Evolutionary conservation across 2,113 vertebrate genomes (phyloP).

Genomic region (Erinaceus europaeus): DNA sequence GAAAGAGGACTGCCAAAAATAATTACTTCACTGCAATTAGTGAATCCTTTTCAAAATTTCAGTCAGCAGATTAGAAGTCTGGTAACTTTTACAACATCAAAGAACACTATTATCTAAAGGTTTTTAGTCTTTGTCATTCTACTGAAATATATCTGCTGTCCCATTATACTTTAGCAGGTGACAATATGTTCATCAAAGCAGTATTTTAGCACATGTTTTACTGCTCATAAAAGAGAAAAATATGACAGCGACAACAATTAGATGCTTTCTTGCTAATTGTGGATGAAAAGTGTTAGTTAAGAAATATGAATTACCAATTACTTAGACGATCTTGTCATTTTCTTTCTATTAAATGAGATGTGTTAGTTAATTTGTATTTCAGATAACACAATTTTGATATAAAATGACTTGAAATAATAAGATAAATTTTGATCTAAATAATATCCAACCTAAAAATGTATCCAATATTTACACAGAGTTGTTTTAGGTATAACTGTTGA

Average conservation of each 20-base stretch:
- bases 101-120: constrained; percentile 52
- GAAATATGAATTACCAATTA: constrained; percentile 57
- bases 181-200: constrained; percentile 56
- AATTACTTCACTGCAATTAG: constrained; percentile 55
- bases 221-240: constrained; percentile 35
- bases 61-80: constrained; percentile 19
- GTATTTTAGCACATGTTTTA: constrained; percentile 47
- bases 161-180: constrained; percentile 46
- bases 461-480: neutral
- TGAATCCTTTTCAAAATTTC: constrained; percentile 34
- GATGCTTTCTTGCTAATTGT: constrained; percentile 46
- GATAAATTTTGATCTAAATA: constrained; percentile 13
- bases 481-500: neutral
- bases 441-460: neutral
- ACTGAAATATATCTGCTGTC: neutral
- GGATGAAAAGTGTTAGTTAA: constrained; percentile 43
- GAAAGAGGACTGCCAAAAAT: constrained; percentile 38
- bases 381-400: constrained; percentile 13
- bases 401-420: constrained; percentile 36
- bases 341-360: constrained; percentile 46
- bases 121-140: constrained; percentile 37
- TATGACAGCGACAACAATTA: constrained; percentile 58
- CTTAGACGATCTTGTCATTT: constrained; percentile 56
- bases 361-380: constrained; percentile 66
- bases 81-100: constrained; percentile 57